These are phyloP conservation scores for Bombus confusus DNA, from an alignment of 1,140 invertebrate genomes.

Conservation along the genomic window DNA sequence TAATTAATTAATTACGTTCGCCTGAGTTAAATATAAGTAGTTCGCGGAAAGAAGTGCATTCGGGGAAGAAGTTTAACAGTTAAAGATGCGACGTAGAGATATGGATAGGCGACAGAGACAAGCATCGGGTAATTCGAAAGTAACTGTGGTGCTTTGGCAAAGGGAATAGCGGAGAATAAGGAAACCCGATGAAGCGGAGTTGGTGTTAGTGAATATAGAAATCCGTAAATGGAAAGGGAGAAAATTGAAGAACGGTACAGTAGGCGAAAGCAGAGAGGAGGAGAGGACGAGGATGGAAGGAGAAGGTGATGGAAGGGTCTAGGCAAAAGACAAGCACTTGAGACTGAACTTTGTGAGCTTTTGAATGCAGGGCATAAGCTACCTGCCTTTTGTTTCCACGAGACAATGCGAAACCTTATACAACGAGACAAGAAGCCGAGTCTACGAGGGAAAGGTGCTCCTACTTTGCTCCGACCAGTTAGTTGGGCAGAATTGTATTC, in stretches of 20 bases:
- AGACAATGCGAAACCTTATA: conserved; percentile 74
- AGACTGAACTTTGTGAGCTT: conserved; percentile 77
- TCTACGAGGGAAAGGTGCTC: conserved; percentile 32
- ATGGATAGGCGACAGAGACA: neutral
- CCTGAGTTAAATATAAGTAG: neutral
- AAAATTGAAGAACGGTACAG: conserved; percentile 40
- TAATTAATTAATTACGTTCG: neutral
- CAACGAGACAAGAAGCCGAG: conserved; percentile 50
- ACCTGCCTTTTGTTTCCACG: conserved; percentile 74
- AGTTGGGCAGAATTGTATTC: conserved; percentile 48
- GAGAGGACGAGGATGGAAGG: conserved; percentile 17
- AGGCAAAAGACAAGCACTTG: conserved; percentile 65
- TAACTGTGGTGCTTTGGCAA: conserved; percentile 2
- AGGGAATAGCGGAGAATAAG: neutral
- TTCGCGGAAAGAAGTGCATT: neutral
- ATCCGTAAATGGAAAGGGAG: conserved; percentile 42
- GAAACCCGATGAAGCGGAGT: neutral
- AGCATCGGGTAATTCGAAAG: conserved; percentile 31
- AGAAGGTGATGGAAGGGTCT: conserved; percentile 34
- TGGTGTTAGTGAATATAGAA: conserved; percentile 33
- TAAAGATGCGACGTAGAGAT: neutral
- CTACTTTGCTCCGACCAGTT: conserved; percentile 67
- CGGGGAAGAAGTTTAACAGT: neutral
- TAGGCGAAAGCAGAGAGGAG: neutral
- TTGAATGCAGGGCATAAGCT: conserved; percentile 74